These are phyloP conservation scores for Electrophaes corylata DNA, from an alignment of 2,888 invertebrate species.

Conservation along the genomic window DNA sequence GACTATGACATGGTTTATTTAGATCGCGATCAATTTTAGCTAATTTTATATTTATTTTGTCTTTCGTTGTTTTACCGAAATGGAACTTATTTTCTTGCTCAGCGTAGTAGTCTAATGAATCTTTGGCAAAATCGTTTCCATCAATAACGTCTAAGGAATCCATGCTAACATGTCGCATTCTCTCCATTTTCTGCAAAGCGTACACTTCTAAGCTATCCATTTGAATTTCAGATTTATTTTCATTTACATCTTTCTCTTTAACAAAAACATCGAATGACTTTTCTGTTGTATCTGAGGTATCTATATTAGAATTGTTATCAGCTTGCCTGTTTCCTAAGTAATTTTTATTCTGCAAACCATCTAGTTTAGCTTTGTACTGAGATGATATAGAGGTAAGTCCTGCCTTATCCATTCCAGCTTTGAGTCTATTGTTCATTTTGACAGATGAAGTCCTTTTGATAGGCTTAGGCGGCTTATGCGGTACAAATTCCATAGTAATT, in stretches of 20 bases:
- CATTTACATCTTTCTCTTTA: constrained; percentile 84
- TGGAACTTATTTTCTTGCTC: constrained; percentile 69
- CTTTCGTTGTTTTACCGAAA: constrained; percentile 63
- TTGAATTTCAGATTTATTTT: constrained; percentile 85
- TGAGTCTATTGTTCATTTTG: constrained; percentile 81
- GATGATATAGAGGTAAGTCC: constrained; percentile 76
- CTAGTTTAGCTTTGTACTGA: constrained; percentile 79
- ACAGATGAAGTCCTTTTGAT: constrained; percentile 87
- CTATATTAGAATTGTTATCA: constrained; percentile 72
- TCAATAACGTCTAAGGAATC: constrained; percentile 80
- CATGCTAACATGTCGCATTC: constrained; percentile 75
- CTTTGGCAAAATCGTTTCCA: constrained; percentile 75
- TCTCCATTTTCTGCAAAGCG: constrained; percentile 74
- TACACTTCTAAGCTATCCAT: constrained; percentile 86
- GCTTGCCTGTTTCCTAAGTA: constrained; percentile 65
- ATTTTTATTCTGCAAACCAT: constrained; percentile 78
- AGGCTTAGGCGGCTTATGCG: constrained; percentile 90
- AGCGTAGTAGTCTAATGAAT: constrained; percentile 78
- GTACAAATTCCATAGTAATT: constrained; percentile 84
- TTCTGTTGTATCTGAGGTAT: constrained; percentile 70
- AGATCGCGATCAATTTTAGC: constrained; percentile 57
- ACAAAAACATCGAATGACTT: constrained; percentile 85
- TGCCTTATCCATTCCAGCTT: constrained; percentile 73
- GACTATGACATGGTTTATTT: constrained; percentile 55
- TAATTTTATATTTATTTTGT: constrained; percentile 64